Evolutionary conservation across 2,888 invertebrate genomes (phyloP).

Genomic region (Lithophane ornitopus): DNA sequence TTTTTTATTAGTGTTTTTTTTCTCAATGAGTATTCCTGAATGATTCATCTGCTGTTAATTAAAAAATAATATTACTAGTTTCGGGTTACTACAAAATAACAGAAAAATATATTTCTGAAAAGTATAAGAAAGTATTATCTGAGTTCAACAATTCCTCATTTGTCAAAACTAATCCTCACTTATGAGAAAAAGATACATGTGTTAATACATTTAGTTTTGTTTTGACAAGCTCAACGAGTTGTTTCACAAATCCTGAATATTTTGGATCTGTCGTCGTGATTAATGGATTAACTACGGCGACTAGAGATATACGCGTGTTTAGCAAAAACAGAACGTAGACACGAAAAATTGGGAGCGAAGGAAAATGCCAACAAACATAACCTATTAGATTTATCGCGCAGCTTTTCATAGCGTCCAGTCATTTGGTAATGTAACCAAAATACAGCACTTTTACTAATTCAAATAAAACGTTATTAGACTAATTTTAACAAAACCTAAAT

Average conservation of each 20-base stretch:
- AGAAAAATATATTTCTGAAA: background rate
- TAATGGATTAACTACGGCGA: constrained; percentile 36
- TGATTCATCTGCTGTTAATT: constrained; percentile 58
- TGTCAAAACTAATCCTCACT: constrained; percentile 56
- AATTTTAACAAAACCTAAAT: constrained; percentile 37
- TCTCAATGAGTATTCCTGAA: constrained; percentile 49
- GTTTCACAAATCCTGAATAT: constrained; percentile 50
- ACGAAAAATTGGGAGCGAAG: constrained; percentile 25
- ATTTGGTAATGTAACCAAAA: constrained; percentile 9
- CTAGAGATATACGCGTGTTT: constrained; percentile 6
- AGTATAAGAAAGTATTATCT: background rate
- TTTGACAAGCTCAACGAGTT: constrained; percentile 64
- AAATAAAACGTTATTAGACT: background rate
- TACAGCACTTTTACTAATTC: background rate
- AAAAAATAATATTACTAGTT: background rate
- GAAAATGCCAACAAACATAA: constrained; percentile 22
- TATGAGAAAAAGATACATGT: constrained; percentile 43
- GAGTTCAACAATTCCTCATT: constrained; percentile 42
- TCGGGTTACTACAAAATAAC: background rate
- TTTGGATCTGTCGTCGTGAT: constrained; percentile 44
- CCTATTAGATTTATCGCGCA: background rate
- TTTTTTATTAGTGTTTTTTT: constrained; percentile 63
- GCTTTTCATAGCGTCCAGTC: background rate
- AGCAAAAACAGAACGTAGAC: background rate
- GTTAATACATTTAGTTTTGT: constrained; percentile 60